These are phyloP conservation scores for Hipposideros armiger DNA, from an alignment of 2,113 vertebrate species.

Conservation along the genomic window DNA sequence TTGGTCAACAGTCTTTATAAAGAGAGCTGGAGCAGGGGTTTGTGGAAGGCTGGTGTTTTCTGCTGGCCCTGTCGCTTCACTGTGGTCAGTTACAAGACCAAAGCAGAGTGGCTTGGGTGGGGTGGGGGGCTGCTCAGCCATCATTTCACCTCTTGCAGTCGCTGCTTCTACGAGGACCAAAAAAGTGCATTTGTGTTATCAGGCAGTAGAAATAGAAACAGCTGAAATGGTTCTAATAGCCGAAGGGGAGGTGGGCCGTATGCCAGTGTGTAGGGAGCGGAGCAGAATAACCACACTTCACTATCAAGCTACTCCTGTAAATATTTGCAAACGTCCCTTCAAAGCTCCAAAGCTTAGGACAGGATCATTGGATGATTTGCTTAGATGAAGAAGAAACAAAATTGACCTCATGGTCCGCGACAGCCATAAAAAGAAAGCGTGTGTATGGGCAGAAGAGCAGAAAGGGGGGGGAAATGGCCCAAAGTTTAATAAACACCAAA, in stretches of 20 bases:
- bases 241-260: conserved; percentile 74
- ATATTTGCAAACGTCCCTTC: conserved; percentile 88
- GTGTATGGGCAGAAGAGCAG: conserved; percentile 85
- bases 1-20: not conserved
- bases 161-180: conserved; percentile 42
- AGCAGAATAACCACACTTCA: conserved; percentile 84
- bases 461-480: conserved; percentile 77
- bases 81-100: not conserved
- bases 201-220: conserved; percentile 78
- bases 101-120: not conserved
- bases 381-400: conserved; percentile 84
- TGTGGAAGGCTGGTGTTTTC: not conserved
- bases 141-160: not conserved
- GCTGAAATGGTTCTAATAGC: conserved; percentile 75
- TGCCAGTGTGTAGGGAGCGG: conserved; percentile 75
- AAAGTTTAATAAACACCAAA: conserved; percentile 90
- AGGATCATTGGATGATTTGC: conserved; percentile 83
- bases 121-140: not conserved
- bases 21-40: not conserved
- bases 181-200: conserved; percentile 64
- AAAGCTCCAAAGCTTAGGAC: conserved; percentile 81
- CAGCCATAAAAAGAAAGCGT: conserved; percentile 82
- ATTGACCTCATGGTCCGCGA: conserved; percentile 79
- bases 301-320: conserved; percentile 85
- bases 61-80: not conserved